These are phyloP conservation scores for Caenorhabditis zanzibari DNA, from an alignment of 2,888 invertebrate genomes.

Conservation along the genomic window DNA sequence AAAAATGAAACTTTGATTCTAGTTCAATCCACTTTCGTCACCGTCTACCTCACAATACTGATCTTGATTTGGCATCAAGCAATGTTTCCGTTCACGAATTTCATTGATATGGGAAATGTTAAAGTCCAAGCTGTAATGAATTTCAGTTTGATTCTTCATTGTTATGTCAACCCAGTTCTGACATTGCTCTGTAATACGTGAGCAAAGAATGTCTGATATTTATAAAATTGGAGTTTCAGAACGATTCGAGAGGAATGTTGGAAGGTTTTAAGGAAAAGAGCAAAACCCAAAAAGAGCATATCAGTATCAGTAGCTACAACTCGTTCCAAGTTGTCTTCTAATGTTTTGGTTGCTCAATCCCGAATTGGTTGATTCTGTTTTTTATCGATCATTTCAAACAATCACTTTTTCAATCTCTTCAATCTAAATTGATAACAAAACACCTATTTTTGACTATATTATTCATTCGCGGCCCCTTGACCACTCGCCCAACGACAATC, in stretches of 20 bases:
- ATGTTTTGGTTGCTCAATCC: too few relatives aligned
- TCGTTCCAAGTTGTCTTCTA: not conserved
- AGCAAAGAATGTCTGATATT: not conserved
- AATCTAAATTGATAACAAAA: too few relatives aligned
- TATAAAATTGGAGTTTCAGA: not conserved
- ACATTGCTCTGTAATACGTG: slow-evolving; percentile 7
- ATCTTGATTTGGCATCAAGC: slow-evolving; percentile 2
- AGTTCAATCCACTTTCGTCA: slow-evolving; percentile 13
- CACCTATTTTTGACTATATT: too few relatives aligned
- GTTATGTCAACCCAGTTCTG: slow-evolving; percentile 11
- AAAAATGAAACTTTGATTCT: slow-evolving; percentile 14
- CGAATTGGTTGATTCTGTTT: too few relatives aligned
- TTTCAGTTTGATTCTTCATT: not conserved
- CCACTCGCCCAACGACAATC: too few relatives aligned
- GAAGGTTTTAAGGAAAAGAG: not conserved
- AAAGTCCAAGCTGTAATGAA: not conserved
- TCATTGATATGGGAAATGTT: not conserved
- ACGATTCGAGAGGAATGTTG: not conserved
- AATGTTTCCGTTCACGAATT: not conserved
- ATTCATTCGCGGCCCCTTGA: too few relatives aligned
- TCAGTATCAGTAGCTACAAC: not conserved
- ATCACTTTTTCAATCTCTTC: too few relatives aligned
- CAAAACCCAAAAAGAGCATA: not conserved
- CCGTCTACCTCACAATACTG: slow-evolving; percentile 2
- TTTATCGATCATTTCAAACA: too few relatives aligned